A percentile compares a stretch with the other conserved stretches of the same genome.
phyloP scores from a whole-genome alignment of 2,888 invertebrate genomes.

The Mayetiola destructor region DNA sequence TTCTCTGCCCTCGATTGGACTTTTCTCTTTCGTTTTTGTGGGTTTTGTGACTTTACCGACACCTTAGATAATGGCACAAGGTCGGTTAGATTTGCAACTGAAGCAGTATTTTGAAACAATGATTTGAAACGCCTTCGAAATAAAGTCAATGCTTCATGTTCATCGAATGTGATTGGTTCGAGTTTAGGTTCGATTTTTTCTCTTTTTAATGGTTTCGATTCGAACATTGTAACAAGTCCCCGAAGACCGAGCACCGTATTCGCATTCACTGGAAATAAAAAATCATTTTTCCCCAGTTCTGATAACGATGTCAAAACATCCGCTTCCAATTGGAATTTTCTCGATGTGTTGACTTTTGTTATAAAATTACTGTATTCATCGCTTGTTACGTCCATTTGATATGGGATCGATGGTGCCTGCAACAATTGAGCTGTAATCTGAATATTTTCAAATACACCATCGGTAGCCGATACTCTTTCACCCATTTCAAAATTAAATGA shows the following conservation, averaged over 20 bases:
- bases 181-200: not conserved
- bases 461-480: not conserved
- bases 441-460: not conserved
- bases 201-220: not conserved
- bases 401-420: not conserved
- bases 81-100: too few species aligned
- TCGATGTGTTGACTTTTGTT: not conserved
- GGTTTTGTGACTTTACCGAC: too few species aligned
- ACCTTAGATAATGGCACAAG: too few species aligned
- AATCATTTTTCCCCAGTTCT: not conserved
- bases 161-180: not conserved
- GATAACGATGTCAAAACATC: not conserved
- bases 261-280: not conserved
- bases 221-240: not conserved
- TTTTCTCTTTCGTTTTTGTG: too few species aligned
- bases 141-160: not conserved
- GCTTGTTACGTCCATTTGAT: not conserved
- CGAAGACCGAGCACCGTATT: not conserved
- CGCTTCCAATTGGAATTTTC: not conserved
- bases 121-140: not conserved
- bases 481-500: slow-evolving; percentile 24
- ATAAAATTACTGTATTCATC: not conserved
- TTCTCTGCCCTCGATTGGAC: too few species aligned
- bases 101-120: not conserved
- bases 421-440: not conserved